Conservation (phyloP, 2,797 vertebrate genomes). For the Eptatretus atami region DNA sequence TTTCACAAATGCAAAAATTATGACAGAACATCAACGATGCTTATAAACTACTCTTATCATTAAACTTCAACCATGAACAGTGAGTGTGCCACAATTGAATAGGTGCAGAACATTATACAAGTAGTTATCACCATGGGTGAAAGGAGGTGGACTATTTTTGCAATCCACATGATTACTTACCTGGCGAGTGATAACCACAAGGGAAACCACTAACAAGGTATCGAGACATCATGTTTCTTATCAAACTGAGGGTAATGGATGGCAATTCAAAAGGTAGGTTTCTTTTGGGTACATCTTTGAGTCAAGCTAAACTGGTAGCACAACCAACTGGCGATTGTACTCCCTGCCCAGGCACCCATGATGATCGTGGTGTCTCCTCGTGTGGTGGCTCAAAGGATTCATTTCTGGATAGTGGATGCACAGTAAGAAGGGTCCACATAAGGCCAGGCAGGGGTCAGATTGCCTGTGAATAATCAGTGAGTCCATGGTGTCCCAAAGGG, state of each 20-base stretch:
- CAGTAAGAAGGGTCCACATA: conserved; percentile 27
- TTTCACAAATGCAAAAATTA: no score
- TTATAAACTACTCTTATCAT: no score
- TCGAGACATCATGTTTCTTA: conserved; percentile 13
- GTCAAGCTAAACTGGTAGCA: conserved; percentile 21
- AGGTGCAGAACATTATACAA: no score
- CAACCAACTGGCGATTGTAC: conserved; percentile 43
- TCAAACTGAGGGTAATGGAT: conserved; percentile 8
- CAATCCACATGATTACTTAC: no score
- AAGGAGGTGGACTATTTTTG: no score
- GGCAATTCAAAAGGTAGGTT: conserved; percentile 16
- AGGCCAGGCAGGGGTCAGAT: conserved; percentile 21
- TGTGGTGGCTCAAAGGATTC: conserved; percentile 52
- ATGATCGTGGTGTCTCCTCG: conserved; percentile 59
- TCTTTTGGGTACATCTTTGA: conserved; percentile 9
- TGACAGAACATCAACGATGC: no score
- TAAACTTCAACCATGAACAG: no score
- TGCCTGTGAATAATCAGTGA: conserved; percentile 28
- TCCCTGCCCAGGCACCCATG: conserved; percentile 28
- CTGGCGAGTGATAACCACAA: conserved; percentile 28
- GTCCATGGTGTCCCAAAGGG: conserved; percentile 37
- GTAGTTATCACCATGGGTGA: no score
- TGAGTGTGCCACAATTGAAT: no score
- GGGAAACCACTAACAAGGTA: conserved; percentile 20
- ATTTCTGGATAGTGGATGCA: conserved; percentile 49